A percentile compares a stretch with the other conserved stretches of the same genome.
Evolutionary conservation across 2,888 invertebrate genomes (phyloP).

Genomic region (Ormyrus pomaceus): DNA sequence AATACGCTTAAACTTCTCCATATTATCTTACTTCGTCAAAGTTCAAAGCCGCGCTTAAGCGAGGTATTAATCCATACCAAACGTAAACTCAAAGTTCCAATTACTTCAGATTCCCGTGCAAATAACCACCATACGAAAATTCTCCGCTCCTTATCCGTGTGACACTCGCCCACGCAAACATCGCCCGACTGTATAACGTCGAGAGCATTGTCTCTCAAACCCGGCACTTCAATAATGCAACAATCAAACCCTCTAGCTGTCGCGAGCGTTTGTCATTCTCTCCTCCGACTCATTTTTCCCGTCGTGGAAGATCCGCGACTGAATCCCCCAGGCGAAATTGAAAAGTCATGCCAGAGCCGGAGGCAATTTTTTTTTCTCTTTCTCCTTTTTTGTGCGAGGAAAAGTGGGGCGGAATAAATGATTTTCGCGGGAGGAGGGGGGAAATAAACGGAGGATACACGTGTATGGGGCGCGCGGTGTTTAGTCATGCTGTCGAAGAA

Average conservation of each 20-base stretch:
- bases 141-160: too few species aligned
- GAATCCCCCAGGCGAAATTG: constrained; percentile 29
- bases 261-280: constrained; percentile 1
- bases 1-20: too few species aligned
- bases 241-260: constrained; percentile 20
- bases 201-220: too few species aligned
- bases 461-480: neutral
- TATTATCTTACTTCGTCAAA: too few species aligned
- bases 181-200: too few species aligned
- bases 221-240: constrained; percentile 3
- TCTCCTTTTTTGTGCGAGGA: neutral
- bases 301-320: neutral
- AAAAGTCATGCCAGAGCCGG: constrained; percentile 50
- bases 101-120: neutral
- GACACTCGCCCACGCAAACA: too few species aligned
- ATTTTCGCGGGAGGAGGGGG: neutral
- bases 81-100: neutral
- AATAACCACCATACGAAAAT: too few species aligned
- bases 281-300: neutral
- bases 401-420: constrained; percentile 11
- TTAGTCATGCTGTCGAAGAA: neutral
- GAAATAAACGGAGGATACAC: neutral
- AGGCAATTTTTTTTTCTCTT: constrained; percentile 8
- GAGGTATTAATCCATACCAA: too few species aligned
- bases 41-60: too few species aligned